Evolutionary conservation across 2,797 vertebrate genomes (phyloP), one percentile per base, ranked within the genome.

Genomic region (Falco naumanni): DNA sequence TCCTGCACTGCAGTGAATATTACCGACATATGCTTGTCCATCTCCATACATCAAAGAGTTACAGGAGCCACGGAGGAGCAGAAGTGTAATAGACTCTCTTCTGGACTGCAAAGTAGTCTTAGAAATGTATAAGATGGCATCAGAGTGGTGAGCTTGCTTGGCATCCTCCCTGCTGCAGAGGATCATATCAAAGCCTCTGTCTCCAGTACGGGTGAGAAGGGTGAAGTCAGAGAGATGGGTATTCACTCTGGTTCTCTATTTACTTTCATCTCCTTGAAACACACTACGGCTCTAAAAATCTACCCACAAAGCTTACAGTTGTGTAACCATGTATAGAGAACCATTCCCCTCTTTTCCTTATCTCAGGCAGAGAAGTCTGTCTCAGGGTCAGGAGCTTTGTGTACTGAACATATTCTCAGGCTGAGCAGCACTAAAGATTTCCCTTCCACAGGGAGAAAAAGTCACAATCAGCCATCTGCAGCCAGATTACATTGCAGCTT

Each of bases 291-390:
- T 95, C 75, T 89, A 61, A 92, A 94, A 96, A 82, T 41, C 66
- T 77, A 74, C 47, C 68, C 86, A 89, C 64, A 95, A 83, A 92
- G 78, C 43, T 93, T 93, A 61, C n/a, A 76, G 34, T 88, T 72
- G 77, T 71, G 60, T 88, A 68, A 75, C 54, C 56, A 79, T 21
- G 17, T 74, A 83, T 41, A 94, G 95, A 94, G 78, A 87, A 34
- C 24, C 20, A 11, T 70, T 81, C 28, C 31, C 25, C 16, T 87
- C 51, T 84, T 76, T 87, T 82, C 56, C 77, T 90, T 94, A 92
- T 87, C 66, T 87, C 63, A 48, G 56, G 29, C 29, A 82, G 54
- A 88, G 50, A 22, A 93, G 53, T 64, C 56, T 84, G 6, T 82
- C 13, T 89, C 33, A 31, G 65, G 78, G 84, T 96, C 65, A 82